Conservation (phyloP, 2,113 vertebrate species). For the Zapus hudsonius region DNA sequence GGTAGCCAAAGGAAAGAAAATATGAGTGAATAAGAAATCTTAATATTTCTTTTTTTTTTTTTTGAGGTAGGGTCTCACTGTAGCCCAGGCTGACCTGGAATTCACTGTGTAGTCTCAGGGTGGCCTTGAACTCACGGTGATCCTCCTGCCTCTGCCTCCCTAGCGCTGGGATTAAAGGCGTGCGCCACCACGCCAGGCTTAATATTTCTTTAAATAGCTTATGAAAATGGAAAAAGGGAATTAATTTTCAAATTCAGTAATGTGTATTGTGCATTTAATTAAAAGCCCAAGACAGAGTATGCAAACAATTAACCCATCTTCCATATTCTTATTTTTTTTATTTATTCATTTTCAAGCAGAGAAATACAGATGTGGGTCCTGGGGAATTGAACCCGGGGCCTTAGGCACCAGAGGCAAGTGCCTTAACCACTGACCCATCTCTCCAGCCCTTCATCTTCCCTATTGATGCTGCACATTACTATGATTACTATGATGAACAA, state of each 20-base stretch:
- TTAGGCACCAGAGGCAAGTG: not conserved
- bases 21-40: not conserved
- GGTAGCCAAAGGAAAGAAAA: not conserved
- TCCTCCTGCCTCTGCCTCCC: too few relatives aligned
- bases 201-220: slow-evolving; percentile 23
- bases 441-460: too few relatives aligned
- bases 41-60: too few relatives aligned
- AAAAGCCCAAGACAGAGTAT: not conserved
- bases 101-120: too few relatives aligned
- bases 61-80: too few relatives aligned
- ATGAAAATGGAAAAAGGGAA: not conserved
- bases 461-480: not conserved
- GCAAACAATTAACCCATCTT: not conserved
- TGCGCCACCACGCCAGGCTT: too few relatives aligned
- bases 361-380: too few relatives aligned
- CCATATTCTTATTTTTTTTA: not conserved
- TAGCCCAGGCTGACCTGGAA: too few relatives aligned
- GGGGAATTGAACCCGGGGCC: too few relatives aligned
- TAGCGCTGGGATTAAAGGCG: too few relatives aligned
- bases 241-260: slow-evolving; percentile 3
- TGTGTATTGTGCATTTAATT: not conserved
- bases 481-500: not conserved
- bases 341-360: too few relatives aligned
- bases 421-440: not conserved
- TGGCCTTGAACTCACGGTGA: too few relatives aligned